Evolutionary conservation across 1,140 invertebrate species (phyloP).

Genomic region (Frieseomelitta varia): DNA sequence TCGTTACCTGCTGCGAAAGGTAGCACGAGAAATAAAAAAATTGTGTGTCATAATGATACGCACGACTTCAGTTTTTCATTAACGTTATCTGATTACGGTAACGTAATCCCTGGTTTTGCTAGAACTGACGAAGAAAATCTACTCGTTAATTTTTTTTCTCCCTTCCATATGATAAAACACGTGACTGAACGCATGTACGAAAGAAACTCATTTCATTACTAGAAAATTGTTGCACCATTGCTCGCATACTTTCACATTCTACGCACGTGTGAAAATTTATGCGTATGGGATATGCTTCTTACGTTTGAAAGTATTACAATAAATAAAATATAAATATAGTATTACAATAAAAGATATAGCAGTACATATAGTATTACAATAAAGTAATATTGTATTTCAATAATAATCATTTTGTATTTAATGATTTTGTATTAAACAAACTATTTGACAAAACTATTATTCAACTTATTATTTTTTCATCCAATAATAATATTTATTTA

Average conservation of each 20-base stretch:
- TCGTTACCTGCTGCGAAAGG: too few relatives aligned
- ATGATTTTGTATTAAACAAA: too few relatives aligned
- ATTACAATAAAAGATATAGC: too few relatives aligned
- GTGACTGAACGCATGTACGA: background rate
- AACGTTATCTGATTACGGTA: conserved; percentile 31
- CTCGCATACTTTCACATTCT: background rate
- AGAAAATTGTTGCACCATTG: conserved; percentile 4
- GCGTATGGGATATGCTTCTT: background rate
- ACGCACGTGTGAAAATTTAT: background rate
- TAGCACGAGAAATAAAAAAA: background rate
- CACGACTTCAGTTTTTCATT: conserved; percentile 10
- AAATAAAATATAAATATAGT: too few relatives aligned
- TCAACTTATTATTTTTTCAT: too few relatives aligned
- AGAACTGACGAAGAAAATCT: background rate
- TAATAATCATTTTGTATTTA: too few relatives aligned
- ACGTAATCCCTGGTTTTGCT: background rate
- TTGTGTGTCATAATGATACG: background rate
- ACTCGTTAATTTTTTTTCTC: conserved; percentile 1
- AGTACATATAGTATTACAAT: too few relatives aligned
- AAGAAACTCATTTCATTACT: conserved; percentile 4
- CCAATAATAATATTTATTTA: too few relatives aligned
- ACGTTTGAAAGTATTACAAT: too few relatives aligned
- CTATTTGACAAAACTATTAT: too few relatives aligned
- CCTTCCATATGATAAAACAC: background rate
- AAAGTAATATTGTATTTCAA: too few relatives aligned